Percentiles rank a stretch among this genome's conserved stretches.
Evolutionary conservation across 2,113 vertebrate species (phyloP).

Genomic region (Leiothrix lutea): DNA sequence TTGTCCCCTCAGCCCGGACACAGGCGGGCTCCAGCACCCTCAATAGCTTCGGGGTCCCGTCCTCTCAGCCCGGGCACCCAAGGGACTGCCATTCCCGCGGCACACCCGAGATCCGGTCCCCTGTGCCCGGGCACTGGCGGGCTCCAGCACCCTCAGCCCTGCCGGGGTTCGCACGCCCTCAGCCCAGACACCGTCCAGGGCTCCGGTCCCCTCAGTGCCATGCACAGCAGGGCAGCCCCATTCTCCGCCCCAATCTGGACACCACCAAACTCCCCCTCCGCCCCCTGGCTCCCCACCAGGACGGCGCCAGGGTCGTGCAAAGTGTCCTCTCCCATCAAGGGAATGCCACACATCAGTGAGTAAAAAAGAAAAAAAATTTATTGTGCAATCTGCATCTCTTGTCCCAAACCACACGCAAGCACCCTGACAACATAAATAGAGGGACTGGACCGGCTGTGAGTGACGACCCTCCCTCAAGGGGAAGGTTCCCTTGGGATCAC

Average conservation of each 20-base stretch:
- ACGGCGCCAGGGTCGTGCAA: background rate
- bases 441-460: background rate
- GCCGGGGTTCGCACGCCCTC: fast-evolving
- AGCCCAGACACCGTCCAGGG: fast-evolving
- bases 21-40: background rate
- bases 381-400: constrained; percentile 36
- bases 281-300: too few species aligned
- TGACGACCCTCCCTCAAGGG: background rate
- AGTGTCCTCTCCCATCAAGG: background rate
- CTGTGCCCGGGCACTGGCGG: background rate
- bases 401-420: background rate
- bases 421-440: background rate
- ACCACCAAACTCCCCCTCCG: fast-evolving
- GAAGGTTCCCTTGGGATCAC: background rate
- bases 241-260: background rate
- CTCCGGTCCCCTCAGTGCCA: background rate
- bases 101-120: fast-evolving
- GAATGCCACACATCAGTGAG: background rate
- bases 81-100: background rate
- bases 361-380: background rate
- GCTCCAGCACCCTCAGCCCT: background rate
- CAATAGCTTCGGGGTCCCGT: background rate
- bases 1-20: too few species aligned
- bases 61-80: background rate
- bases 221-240: too few species aligned